Conservation (phyloP, 2,113 vertebrate species). For the Myanophis thanlyinensis region DNA sequence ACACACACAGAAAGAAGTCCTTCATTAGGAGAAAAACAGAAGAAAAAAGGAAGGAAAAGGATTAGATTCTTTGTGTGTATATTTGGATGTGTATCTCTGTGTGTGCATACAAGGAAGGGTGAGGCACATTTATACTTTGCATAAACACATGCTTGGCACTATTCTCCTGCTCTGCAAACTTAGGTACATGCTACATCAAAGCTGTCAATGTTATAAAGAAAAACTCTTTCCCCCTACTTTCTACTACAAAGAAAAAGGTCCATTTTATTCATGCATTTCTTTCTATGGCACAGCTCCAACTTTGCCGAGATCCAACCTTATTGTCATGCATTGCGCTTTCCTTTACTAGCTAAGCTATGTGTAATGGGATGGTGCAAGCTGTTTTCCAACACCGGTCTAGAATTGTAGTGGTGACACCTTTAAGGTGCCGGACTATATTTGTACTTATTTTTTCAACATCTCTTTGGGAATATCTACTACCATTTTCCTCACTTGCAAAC, state of each 20-base stretch:
- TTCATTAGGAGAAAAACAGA: background rate
- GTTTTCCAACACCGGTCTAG: slow-evolving; percentile 62
- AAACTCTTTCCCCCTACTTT: slow-evolving; percentile 18
- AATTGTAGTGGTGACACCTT: slow-evolving; percentile 59
- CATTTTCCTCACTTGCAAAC: background rate
- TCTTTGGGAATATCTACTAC: background rate
- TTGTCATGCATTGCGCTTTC: slow-evolving; percentile 71
- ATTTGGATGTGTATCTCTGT: background rate
- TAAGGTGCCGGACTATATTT: slow-evolving; percentile 56
- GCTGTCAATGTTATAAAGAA: slow-evolving; percentile 45
- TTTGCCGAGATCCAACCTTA: slow-evolving; percentile 56
- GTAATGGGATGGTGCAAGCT: slow-evolving; percentile 71
- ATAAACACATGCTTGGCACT: background rate
- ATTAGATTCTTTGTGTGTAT: background rate
- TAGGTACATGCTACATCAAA: slow-evolving; percentile 9
- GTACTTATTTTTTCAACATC: background rate
- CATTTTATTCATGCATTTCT: slow-evolving; percentile 48
- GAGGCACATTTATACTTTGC: background rate
- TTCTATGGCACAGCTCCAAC: slow-evolving; percentile 54
- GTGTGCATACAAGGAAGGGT: background rate
- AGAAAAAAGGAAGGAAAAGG: background rate
- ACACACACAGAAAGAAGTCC: background rate
- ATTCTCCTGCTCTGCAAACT: background rate
- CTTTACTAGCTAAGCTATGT: slow-evolving; percentile 65
- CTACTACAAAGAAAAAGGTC: slow-evolving; percentile 25